Percentiles rank a stretch among this genome's conserved stretches.
phyloP scores from a whole-genome alignment of 2,797 vertebrate genomes.

The Oophaga sylvatica region DNA sequence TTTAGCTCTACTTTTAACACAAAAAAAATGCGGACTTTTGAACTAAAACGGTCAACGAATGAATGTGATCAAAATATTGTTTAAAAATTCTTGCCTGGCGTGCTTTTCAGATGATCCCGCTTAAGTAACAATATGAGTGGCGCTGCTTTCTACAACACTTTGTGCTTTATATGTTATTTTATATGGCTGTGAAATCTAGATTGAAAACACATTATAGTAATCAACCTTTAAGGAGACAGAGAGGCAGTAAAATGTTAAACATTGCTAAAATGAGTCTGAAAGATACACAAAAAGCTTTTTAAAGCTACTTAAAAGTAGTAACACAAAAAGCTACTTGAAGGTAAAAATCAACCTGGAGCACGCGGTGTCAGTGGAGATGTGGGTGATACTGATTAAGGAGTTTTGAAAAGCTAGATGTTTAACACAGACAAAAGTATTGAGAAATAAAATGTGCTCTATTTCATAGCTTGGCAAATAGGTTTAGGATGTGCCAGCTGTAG shows the following conservation, averaged over 20 bases:
- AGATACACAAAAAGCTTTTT: constrained; percentile 32
- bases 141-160: background rate
- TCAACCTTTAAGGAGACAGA: constrained; percentile 14
- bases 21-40: background rate
- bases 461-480: constrained; percentile 63
- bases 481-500: constrained; percentile 71
- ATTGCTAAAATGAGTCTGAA: background rate
- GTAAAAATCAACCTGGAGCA: background rate
- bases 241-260: background rate
- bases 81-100: background rate
- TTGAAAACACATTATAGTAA: constrained; percentile 19
- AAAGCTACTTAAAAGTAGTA: constrained; percentile 11
- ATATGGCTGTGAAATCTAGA: background rate
- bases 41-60: background rate
- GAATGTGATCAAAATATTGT: background rate
- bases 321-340: constrained; percentile 30
- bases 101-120: background rate
- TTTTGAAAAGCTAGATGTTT: constrained; percentile 29
- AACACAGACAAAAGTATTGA: constrained; percentile 59
- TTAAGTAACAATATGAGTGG: background rate
- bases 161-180: constrained; percentile 7
- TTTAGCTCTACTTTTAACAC: background rate
- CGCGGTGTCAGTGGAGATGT: background rate
- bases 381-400: constrained; percentile 27
- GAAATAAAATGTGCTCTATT: constrained; percentile 72